Percentiles rank a stretch among this genome's conserved stretches.
Evolutionary conservation across 2,888 invertebrate species (phyloP).

Genomic region (Adelphocoris suturalis): DNA sequence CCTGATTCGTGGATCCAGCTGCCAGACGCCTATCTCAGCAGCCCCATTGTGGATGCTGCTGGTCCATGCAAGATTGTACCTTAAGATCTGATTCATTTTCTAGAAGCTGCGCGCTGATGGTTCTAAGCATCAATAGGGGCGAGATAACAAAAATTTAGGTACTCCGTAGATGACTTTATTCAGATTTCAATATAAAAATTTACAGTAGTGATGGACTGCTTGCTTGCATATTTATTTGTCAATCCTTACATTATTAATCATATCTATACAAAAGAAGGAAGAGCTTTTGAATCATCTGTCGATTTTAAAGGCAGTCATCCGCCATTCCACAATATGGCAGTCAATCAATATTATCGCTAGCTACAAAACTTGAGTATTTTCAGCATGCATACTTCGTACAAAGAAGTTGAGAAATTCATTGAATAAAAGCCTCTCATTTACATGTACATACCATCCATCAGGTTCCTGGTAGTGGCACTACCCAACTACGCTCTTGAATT

Average conservation of each 20-base stretch:
- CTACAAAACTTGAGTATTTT: not conserved
- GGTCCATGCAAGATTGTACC: too few relatives aligned
- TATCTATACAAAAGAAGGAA: not conserved
- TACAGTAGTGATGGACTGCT: not conserved
- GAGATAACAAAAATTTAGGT: not conserved
- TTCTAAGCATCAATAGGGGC: too few relatives aligned
- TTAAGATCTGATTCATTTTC: too few relatives aligned
- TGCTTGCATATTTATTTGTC: not conserved
- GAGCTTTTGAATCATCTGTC: slow-evolving; percentile 16
- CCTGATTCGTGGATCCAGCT: too few relatives aligned
- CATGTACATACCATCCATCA: too few relatives aligned
- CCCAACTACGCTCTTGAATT: too few relatives aligned
- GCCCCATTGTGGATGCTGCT: too few relatives aligned
- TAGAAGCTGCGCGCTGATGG: too few relatives aligned
- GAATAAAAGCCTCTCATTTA: too few relatives aligned
- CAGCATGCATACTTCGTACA: not conserved
- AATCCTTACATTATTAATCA: not conserved
- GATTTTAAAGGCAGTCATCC: slow-evolving; percentile 7
- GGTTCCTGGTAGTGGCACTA: too few relatives aligned
- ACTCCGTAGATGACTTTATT: not conserved
- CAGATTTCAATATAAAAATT: not conserved
- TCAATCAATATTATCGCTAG: not conserved
- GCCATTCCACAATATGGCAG: slow-evolving; percentile 3
- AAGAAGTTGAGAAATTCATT: not conserved
- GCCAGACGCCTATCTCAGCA: too few relatives aligned